A percentile compares a stretch with the other conserved stretches of the same genome.
phyloP scores from a whole-genome alignment of 2,888 invertebrate genomes.

The Rhyacophila evoluta region DNA sequence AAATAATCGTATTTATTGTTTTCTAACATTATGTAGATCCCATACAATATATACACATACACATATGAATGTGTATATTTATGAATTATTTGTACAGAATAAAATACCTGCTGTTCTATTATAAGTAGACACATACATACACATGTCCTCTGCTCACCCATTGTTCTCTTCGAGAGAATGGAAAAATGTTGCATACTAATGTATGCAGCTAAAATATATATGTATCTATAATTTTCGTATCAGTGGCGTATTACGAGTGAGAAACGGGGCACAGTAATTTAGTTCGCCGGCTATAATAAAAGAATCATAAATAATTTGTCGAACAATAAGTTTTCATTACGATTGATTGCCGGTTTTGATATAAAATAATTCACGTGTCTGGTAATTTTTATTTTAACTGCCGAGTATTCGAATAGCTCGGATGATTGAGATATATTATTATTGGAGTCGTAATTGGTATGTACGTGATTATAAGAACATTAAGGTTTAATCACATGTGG shows the following conservation, averaged over 20 bases:
- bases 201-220: constrained; percentile 45
- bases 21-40: not conserved
- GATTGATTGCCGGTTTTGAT: constrained; percentile 12
- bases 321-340: constrained; percentile 9
- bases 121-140: constrained; percentile 11
- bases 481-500: not conserved
- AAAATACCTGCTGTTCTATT: not conserved
- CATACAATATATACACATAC: no score
- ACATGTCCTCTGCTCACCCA: constrained; percentile 36
- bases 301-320: constrained; percentile 1
- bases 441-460: not conserved
- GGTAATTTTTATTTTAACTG: not conserved
- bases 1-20: no score
- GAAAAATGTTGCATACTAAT: constrained; percentile 49
- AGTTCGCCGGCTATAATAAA: not conserved
- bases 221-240: constrained; percentile 45
- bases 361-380: not conserved
- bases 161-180: constrained; percentile 51
- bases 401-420: not conserved
- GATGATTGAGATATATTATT: constrained; percentile 11
- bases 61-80: not conserved
- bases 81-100: not conserved
- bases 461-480: constrained; percentile 2
- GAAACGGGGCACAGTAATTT: constrained; percentile 15
- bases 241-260: constrained; percentile 35